These are phyloP conservation scores for Apteryx mantelli DNA, from an alignment of 2,113 vertebrate genomes.

Conservation along the genomic window DNA sequence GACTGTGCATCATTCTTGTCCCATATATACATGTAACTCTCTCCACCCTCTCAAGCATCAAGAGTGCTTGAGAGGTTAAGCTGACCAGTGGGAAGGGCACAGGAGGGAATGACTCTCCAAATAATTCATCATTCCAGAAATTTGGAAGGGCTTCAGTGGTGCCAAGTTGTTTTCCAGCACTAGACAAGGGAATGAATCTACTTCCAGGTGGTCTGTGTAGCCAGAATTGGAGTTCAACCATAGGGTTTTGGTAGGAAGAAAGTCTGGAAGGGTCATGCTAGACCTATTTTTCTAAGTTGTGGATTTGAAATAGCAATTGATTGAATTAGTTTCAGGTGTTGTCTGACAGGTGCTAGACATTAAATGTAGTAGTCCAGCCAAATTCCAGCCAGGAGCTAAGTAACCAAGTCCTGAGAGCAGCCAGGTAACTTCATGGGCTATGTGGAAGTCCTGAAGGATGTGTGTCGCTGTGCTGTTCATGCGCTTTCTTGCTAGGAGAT, in stretches of 20 bases:
- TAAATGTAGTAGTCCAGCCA: not conserved
- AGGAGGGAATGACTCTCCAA: not conserved
- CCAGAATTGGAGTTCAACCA: not conserved
- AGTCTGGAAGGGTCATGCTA: not conserved
- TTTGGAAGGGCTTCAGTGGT: not conserved
- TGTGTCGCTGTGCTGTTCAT: rapidly evolving
- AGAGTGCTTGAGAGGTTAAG: not conserved
- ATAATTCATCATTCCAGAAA: not conserved
- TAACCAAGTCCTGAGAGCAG: not conserved
- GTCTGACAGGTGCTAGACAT: not conserved
- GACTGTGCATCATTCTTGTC: not conserved
- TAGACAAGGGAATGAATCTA: not conserved
- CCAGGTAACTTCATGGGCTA: rapidly evolving
- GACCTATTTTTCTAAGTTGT: not conserved
- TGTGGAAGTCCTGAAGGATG: not conserved
- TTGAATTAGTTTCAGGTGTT: not conserved
- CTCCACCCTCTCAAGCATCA: not conserved
- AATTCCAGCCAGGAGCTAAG: not conserved
- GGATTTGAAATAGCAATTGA: not conserved
- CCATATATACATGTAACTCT: not conserved
- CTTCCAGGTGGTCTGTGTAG: not conserved
- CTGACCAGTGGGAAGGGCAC: not conserved
- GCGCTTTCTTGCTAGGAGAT: not conserved
- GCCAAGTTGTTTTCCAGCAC: not conserved
- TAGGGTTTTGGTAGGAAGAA: not conserved